A percentile compares a stretch with the other conserved stretches of the same genome.
phyloP scores from a whole-genome alignment of 2,888 invertebrate genomes.

The Nyleta sp. region DNA sequence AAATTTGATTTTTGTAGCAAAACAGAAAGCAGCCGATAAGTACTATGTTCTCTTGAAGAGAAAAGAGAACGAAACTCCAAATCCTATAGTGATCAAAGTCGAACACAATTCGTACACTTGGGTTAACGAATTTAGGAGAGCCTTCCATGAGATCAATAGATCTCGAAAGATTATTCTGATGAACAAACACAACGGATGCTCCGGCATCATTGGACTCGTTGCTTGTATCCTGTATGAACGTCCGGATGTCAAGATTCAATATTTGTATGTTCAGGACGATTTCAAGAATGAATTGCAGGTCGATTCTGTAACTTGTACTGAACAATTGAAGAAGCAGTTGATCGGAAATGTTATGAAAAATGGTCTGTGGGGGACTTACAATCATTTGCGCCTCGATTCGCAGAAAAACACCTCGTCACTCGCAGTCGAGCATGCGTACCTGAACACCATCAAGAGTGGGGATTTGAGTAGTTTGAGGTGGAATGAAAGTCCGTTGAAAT shows the following conservation, averaged over 20 bases:
- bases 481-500: constrained; percentile 94
- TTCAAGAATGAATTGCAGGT: constrained; percentile 86
- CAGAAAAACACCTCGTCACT: constrained; percentile 79
- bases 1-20: constrained; percentile 85
- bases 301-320: constrained; percentile 84
- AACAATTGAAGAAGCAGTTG: constrained; percentile 89
- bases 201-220: constrained; percentile 90
- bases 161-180: constrained; percentile 86
- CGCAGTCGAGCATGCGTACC: constrained; percentile 95
- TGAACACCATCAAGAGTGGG: constrained; percentile 95
- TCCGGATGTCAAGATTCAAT: constrained; percentile 79
- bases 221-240: constrained; percentile 87
- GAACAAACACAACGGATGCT: constrained; percentile 86
- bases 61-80: constrained; percentile 45
- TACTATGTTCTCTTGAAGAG: constrained; percentile 85
- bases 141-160: constrained; percentile 87
- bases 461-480: constrained; percentile 96
- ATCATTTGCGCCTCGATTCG: constrained; percentile 89
- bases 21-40: constrained; percentile 86
- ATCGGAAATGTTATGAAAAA: constrained; percentile 92
- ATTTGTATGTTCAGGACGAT: constrained; percentile 87
- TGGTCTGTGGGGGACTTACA: constrained; percentile 93
- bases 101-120: constrained; percentile 89
- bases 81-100: constrained; percentile 85
- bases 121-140: constrained; percentile 91